These are phyloP conservation scores for Siniperca knerii DNA, from an alignment of 2,113 vertebrate genomes.

Conservation along the genomic window DNA sequence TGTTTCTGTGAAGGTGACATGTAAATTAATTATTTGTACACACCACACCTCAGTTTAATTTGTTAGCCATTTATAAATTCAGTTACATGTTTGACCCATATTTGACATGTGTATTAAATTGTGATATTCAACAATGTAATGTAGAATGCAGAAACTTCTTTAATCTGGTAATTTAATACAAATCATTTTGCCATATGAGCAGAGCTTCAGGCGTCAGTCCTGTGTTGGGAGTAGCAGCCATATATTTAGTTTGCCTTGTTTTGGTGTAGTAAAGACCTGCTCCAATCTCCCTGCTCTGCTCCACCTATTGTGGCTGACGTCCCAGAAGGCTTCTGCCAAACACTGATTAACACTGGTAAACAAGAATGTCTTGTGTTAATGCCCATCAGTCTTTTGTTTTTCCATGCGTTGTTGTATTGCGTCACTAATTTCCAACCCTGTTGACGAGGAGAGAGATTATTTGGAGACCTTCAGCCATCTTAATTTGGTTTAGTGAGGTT, in stretches of 20 bases:
- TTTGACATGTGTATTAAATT: background rate
- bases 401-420: background rate
- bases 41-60: background rate
- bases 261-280: background rate
- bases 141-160: background rate
- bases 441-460: slow-evolving; percentile 8
- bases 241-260: slow-evolving; percentile 3
- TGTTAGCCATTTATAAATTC: background rate
- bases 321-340: background rate
- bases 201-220: background rate
- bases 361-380: background rate
- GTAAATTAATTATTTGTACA: background rate
- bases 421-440: slow-evolving; percentile 13
- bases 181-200: background rate
- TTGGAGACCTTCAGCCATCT: background rate
- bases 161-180: background rate
- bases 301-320: background rate
- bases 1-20: background rate
- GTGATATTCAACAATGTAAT: background rate
- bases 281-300: background rate
- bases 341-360: slow-evolving; percentile 18
- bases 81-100: background rate
- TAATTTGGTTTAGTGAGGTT: slow-evolving; percentile 17
- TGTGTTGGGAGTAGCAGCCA: background rate
- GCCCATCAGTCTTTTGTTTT: slow-evolving; percentile 17